A percentile compares a stretch with the other conserved stretches of the same genome.
Evolutionary conservation across 2,888 invertebrate species (phyloP).

Genomic region (Cremastinae sp.): DNA sequence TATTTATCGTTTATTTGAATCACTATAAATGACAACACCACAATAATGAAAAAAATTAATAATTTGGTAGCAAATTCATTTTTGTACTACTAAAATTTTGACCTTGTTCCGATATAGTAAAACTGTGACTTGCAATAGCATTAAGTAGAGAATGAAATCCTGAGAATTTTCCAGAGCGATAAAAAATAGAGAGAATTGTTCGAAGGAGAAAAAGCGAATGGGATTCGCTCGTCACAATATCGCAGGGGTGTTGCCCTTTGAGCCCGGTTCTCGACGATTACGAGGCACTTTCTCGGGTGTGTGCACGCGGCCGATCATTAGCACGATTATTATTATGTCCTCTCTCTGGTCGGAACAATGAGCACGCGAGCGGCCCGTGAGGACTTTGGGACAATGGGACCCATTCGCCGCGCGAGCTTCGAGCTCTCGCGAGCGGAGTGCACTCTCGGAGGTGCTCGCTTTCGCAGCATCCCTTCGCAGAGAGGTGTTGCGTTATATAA

Average conservation of each 20-base stretch:
- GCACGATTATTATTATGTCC: slow-evolving; percentile 77
- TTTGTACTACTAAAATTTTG: no score
- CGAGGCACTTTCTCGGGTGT: slow-evolving; percentile 72
- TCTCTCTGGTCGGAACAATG: slow-evolving; percentile 37
- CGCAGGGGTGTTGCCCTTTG: slow-evolving; percentile 46
- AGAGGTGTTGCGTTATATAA: slow-evolving; percentile 13
- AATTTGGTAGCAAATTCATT: no score
- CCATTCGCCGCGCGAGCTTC: slow-evolving; percentile 1
- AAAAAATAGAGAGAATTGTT: not conserved
- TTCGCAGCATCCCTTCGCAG: slow-evolving; percentile 38
- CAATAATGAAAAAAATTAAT: no score
- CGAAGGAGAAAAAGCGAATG: slow-evolving; percentile 25
- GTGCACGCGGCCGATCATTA: slow-evolving; percentile 72
- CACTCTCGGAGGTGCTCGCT: slow-evolving; percentile 39
- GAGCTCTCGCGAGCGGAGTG: slow-evolving; percentile 7
- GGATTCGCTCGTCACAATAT: not conserved
- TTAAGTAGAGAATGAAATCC: no score
- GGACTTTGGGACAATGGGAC: slow-evolving; percentile 48
- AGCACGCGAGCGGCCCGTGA: slow-evolving; percentile 30
- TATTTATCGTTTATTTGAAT: no score
- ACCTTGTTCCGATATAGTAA: no score
- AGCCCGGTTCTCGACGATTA: slow-evolving; percentile 67
- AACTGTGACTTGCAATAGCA: no score
- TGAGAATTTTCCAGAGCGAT: not conserved
- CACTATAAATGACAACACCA: no score